Evolutionary conservation across 2,797 vertebrate species (phyloP), one percentile per base, ranked within the genome.

Genomic region (Lutjanus argentimaculatus): DNA sequence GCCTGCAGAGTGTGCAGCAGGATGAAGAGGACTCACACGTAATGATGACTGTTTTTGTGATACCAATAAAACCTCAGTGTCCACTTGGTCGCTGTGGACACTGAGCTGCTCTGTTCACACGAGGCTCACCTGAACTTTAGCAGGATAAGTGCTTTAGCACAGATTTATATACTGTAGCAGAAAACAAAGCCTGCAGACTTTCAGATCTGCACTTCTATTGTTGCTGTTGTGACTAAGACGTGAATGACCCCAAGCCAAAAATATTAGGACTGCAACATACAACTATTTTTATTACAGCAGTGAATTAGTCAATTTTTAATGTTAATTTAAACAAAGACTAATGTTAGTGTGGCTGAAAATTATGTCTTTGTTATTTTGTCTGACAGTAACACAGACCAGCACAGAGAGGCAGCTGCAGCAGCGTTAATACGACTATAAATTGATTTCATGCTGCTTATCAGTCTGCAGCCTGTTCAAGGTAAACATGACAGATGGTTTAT

Each of bases 401-500:
- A 51, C 49, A 30, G 12, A 62, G 25, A 49, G 42, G 72, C 30
- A 48, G 56, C 71, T 15, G 65, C 69, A 76, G 64, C 4, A 1
- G 21, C 2, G 12, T 42, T 72, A 8, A 16, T 10, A 2, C 0
- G 25, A 1, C 21, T 43, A 42, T 63, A 49, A 74, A 59, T 74
- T 8, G 21, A 2, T 48, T 42, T 25, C 25, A 2, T 9, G n/a
- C 21, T 45, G 64, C 56, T 62, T 7, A 49, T 76, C 59, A 63
- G 6, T 10, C 10, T 51, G 67, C n/a, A 0, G 22, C 53, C 7
- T 2, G 49, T 30, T 80, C 0, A 36, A 30, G 11, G 45, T n/a
- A 58, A 80, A 72, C n/a, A 13, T 22, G 25, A 71, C 6, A 43
- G 40, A 40, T 12, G 43, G 51, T 70, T 70, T 52, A 62, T 48